Percentiles rank a stretch among this genome's conserved stretches.
phyloP scores from a whole-genome alignment of 2,113 vertebrate species.

The Ceyx cyanopectus region DNA sequence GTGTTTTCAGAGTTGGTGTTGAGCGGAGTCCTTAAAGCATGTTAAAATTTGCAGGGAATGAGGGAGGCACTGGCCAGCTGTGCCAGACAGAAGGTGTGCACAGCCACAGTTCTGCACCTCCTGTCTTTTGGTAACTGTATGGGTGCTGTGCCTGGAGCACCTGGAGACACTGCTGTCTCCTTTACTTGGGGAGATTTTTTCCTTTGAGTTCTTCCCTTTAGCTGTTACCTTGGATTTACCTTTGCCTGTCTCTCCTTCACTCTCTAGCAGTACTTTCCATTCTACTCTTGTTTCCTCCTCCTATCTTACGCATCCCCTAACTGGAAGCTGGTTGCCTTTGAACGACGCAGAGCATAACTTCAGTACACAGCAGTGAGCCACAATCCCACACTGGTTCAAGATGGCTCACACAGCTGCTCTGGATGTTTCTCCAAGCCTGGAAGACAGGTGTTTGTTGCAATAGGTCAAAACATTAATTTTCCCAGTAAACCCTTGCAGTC shows the following conservation, averaged over 20 bases:
- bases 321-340: background rate
- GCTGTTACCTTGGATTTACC: background rate
- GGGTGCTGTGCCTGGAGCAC: background rate
- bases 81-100: background rate
- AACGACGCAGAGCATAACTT: background rate
- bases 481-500: background rate
- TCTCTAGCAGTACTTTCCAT: background rate
- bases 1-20: background rate
- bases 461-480: constrained; percentile 1
- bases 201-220: background rate
- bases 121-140: background rate
- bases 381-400: rapidly evolving
- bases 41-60: background rate
- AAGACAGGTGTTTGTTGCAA: background rate
- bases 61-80: background rate
- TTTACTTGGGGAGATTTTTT: background rate
- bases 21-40: background rate
- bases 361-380: background rate
- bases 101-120: background rate
- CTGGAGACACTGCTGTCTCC: background rate
- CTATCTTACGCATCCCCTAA: background rate
- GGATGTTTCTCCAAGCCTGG: background rate
- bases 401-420: background rate
- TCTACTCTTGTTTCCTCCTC: background rate
- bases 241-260: background rate